phyloP scores from a whole-genome alignment of 2,797 vertebrate genomes.

The Aplochiton taeniatus region DNA sequence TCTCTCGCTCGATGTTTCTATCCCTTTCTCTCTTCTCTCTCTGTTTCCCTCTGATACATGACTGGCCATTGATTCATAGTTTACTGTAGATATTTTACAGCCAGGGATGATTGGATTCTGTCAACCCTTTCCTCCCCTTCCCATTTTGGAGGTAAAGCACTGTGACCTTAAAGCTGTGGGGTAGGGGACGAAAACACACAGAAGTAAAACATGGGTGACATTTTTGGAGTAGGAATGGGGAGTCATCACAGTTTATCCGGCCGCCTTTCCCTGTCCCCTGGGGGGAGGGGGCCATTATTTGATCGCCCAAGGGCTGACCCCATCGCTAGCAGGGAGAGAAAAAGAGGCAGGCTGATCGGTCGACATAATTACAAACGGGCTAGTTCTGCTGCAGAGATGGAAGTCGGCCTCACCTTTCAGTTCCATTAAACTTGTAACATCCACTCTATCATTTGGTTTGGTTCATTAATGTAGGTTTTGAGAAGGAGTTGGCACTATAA shows the following conservation, averaged over 20 bases:
- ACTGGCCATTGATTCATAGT: not conserved
- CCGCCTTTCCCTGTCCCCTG: not conserved
- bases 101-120: not conserved
- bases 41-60: too few species aligned
- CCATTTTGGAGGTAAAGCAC: not conserved
- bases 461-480: not conserved
- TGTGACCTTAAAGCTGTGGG: not conserved
- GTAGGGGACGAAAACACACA: not conserved
- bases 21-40: constrained; percentile 4
- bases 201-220: constrained; percentile 19
- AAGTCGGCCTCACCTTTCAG: not conserved
- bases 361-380: constrained; percentile 33
- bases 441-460: not conserved
- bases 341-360: constrained; percentile 16
- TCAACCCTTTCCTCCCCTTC: constrained; percentile 2
- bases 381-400: constrained; percentile 24
- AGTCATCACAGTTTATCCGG: constrained; percentile 12
- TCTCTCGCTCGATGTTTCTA: not conserved
- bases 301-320: constrained; percentile 9
- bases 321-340: constrained; percentile 8
- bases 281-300: constrained; percentile 12
- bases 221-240: constrained; percentile 29
- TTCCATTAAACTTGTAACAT: not conserved
- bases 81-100: not conserved
- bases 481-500: too few species aligned